Evolutionary conservation across 1,140 invertebrate genomes (phyloP), one percentile per base, ranked within the genome.

Genomic region (Drosophila gunungcola): DNA sequence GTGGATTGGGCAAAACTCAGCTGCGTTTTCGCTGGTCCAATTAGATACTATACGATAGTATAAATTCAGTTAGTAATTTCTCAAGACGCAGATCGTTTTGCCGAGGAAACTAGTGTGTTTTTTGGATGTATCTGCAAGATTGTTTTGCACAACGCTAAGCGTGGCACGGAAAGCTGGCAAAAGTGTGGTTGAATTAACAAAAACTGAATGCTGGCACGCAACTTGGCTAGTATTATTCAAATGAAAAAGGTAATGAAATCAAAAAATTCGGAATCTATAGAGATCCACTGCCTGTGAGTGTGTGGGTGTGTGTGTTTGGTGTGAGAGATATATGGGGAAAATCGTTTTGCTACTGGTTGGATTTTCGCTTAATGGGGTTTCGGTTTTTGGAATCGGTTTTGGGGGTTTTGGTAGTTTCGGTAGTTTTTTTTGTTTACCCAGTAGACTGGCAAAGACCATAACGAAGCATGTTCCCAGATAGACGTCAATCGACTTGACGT

Each of bases 381-480:
- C 61, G 39, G 60, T 61, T 80, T 80, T 80, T 78, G 49, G 53
- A 21, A 70, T 64, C 51, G 62, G 49, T 73, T 61, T 67, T 29
- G 64, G 62, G 58, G 42, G 72, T 73, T 67, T 78, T 76, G 61
- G 63, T 73, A 51, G 43, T 81, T 77, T 81, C 64, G 73, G 62
- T 85, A 83, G 80, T 74, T 78, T 39, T 63, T 90, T 90, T 91
- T 90, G 94, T 95, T 96, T 95, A 97, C 97, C 97, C 93, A 98
- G 94, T 91, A 98, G 94, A 93, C 97, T 98, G 84, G 97, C 97
- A 94, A 98, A 98, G 85, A 98, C 97, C 97, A 98, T 98, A 92
- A 98, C 97, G 97, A 98, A 99, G 95, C 98, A 99, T 78, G 97
- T 99, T 84, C 98, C 98, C 93, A 99, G 94, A 94, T 98, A 99